These are phyloP conservation scores for Intellagama lesueurii DNA, from an alignment of 2,797 vertebrate genomes.

Conservation along the genomic window DNA sequence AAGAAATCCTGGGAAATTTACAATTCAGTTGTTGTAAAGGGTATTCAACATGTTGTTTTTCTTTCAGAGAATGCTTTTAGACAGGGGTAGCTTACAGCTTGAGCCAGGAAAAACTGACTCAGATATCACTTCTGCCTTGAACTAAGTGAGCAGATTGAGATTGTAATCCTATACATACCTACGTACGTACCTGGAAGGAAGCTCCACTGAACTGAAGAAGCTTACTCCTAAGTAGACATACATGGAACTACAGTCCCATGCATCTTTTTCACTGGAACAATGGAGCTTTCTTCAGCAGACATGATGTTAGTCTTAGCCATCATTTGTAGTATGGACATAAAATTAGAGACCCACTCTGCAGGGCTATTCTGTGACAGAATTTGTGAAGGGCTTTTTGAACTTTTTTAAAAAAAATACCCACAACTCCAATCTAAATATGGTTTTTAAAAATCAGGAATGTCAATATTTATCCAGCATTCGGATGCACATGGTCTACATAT, in stretches of 20 bases:
- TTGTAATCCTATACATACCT: neutral
- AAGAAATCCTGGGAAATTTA: constrained; percentile 18
- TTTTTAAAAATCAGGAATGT: no score
- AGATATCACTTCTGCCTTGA: neutral
- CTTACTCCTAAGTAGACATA: neutral
- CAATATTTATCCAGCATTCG: no score
- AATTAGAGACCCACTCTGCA: no score
- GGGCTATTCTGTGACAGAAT: neutral
- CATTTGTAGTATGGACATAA: neutral
- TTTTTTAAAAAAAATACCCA: neutral
- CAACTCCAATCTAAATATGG: no score
- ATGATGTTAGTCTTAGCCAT: neutral
- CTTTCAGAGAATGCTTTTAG: neutral
- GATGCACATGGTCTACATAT: no score
- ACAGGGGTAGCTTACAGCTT: neutral
- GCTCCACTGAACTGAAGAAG: neutral
- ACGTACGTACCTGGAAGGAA: neutral
- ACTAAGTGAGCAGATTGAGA: neutral
- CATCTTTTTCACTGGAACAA: no score
- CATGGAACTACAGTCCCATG: neutral
- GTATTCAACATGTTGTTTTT: neutral
- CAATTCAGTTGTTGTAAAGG: neutral
- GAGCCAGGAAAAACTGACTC: neutral
- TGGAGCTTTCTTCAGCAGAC: no score
- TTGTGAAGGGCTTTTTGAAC: neutral